phyloP scores from a whole-genome alignment of 2,888 invertebrate genomes.

The Sesia apiformis region DNA sequence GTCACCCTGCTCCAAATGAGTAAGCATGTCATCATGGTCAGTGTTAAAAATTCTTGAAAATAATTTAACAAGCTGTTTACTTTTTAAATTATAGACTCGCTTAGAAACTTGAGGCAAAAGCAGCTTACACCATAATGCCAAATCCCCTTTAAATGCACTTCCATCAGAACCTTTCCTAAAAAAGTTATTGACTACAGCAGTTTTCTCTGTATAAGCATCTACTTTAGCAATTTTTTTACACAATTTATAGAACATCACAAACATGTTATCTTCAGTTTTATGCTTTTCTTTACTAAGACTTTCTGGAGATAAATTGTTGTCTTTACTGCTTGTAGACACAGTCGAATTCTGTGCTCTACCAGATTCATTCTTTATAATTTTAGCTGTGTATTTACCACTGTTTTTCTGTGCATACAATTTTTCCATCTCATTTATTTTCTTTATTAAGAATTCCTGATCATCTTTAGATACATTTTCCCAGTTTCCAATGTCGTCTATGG shows the following conservation, averaged over 20 bases:
- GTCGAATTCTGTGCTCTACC: constrained; percentile 7
- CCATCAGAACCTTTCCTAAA: constrained; percentile 77
- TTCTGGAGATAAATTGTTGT: constrained; percentile 2
- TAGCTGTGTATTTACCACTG: constrained; percentile 59
- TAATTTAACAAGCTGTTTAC: constrained; percentile 91
- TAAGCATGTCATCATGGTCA: constrained; percentile 86
- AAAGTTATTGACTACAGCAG: constrained; percentile 79
- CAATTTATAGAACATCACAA: constrained; percentile 83
- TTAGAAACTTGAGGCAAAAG: constrained; percentile 88
- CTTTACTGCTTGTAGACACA: no score
- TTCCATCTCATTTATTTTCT: constrained; percentile 78
- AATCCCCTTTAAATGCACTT: constrained; percentile 83
- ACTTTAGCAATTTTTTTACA: constrained; percentile 86
- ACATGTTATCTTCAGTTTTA: constrained; percentile 78
- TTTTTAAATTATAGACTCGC: constrained; percentile 92
- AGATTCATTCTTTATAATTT: constrained; percentile 47
- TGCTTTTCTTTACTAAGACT: constrained; percentile 4
- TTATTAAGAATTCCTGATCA: constrained; percentile 78
- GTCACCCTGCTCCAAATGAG: constrained; percentile 91
- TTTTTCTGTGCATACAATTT: constrained; percentile 67
- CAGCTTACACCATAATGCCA: constrained; percentile 86
- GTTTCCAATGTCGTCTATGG: constrained; percentile 85
- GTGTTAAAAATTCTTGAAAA: constrained; percentile 86
- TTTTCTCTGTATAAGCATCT: constrained; percentile 88
- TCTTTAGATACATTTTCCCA: constrained; percentile 79